phyloP scores from a whole-genome alignment of 2,797 vertebrate genomes.

The Hybognathus amarus region DNA sequence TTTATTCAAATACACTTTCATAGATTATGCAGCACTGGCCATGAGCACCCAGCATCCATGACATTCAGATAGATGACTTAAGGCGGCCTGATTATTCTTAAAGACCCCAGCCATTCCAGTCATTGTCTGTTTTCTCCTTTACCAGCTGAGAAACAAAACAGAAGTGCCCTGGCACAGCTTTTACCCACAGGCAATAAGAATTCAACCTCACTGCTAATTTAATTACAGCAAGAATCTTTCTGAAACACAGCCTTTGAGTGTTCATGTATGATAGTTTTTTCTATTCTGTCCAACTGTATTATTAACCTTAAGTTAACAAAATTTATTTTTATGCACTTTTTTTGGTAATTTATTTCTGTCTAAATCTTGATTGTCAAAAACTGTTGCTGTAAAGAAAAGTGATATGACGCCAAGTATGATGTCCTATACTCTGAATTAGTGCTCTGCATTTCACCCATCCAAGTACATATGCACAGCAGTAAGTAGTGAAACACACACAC shows the following conservation, averaged over 20 bases:
- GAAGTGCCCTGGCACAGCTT: not conserved
- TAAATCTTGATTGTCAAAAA: no score
- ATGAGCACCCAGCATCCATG: not conserved
- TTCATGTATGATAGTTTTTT: not conserved
- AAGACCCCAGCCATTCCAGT: not conserved
- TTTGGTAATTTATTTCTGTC: not conserved
- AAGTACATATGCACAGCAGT: no score
- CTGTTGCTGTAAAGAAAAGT: no score
- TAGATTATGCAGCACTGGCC: not conserved
- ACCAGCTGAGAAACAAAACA: not conserved
- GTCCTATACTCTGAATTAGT: no score
- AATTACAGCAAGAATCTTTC: not conserved
- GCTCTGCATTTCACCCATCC: no score
- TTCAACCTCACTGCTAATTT: not conserved
- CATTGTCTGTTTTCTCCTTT: not conserved
- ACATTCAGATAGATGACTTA: constrained; percentile 4
- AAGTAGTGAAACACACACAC: no score
- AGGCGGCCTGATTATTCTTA: not conserved
- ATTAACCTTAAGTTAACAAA: not conserved
- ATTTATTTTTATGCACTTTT: not conserved
- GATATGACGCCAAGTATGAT: no score
- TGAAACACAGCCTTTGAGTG: not conserved
- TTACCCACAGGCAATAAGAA: not conserved
- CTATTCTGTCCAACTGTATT: not conserved
- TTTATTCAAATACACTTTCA: not conserved